Percentiles rank a stretch among this genome's conserved stretches.
Conservation (phyloP, 2,113 vertebrate genomes). For the Barbus barbus region DNA sequence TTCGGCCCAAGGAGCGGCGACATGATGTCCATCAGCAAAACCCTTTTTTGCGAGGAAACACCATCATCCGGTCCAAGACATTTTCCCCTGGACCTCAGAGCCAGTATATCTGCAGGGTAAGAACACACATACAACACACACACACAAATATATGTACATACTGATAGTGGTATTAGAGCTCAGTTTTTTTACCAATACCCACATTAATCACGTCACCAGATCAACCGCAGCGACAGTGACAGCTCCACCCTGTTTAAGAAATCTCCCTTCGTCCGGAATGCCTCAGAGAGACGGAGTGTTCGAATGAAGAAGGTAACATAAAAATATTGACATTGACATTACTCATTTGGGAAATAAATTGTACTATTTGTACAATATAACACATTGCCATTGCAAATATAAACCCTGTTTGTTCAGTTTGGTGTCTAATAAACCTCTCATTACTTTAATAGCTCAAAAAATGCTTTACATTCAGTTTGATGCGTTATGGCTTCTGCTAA, state of each 20-base stretch:
- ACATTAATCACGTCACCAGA: slow-evolving; percentile 69
- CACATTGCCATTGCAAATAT: not conserved
- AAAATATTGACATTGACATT: not conserved
- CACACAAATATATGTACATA: not conserved
- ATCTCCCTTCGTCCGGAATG: slow-evolving; percentile 91
- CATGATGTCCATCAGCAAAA: slow-evolving; percentile 77
- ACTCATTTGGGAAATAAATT: not conserved
- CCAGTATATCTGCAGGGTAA: slow-evolving; percentile 96
- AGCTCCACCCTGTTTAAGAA: slow-evolving; percentile 96
- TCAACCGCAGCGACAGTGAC: slow-evolving; percentile 97
- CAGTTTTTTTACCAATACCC: not conserved
- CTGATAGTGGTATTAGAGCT: not conserved
- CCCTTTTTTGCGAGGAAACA: slow-evolving; percentile 89
- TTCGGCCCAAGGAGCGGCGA: slow-evolving; percentile 90
- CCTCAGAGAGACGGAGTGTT: slow-evolving; percentile 91
- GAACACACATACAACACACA: slow-evolving; percentile 19
- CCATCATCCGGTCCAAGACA: slow-evolving; percentile 97
- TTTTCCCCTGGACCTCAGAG: slow-evolving; percentile 97
- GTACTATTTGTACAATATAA: not conserved
- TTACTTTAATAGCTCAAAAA: not conserved
- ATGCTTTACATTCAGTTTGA: not conserved
- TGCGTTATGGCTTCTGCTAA: not conserved
- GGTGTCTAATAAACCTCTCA: not conserved
- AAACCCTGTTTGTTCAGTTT: not conserved
- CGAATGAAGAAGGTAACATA: slow-evolving; percentile 89